A percentile compares a stretch with the other conserved stretches of the same genome.
Evolutionary conservation across 2,888 invertebrate species (phyloP).

Genomic region (Epiperipatus broadwayi): DNA sequence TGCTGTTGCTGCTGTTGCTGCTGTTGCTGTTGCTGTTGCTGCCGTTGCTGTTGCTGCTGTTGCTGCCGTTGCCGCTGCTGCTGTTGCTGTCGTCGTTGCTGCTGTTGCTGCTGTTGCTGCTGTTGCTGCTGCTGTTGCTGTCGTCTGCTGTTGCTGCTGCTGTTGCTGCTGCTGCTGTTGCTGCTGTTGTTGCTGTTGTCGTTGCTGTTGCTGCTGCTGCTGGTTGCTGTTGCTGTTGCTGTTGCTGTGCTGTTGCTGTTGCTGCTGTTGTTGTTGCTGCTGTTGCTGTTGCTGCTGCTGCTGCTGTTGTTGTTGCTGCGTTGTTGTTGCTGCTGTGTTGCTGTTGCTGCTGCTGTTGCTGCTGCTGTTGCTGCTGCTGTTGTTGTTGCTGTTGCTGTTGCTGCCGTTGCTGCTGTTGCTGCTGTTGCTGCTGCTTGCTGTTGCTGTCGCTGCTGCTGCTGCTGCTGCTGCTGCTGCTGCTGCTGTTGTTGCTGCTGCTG

Average conservation of each 20-base stretch:
- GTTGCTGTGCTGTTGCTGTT: no score
- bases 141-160: no score
- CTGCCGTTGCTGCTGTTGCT: background rate
- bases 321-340: no score
- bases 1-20: no score
- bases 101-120: background rate
- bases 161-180: slow-evolving; percentile 11
- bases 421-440: no score
- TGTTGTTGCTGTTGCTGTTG: background rate
- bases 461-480: no score
- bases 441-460: no score
- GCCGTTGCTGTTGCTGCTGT: slow-evolving; percentile 3
- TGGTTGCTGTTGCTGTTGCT: slow-evolving; percentile 13
- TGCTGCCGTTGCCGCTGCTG: no score
- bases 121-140: slow-evolving; percentile 1
- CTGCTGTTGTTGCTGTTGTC: slow-evolving; percentile 12
- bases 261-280: slow-evolving; percentile 10
- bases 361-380: background rate
- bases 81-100: slow-evolving; percentile 8
- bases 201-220: slow-evolving; percentile 13
- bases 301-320: no score
- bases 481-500: no score
- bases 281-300: slow-evolving; percentile 11
- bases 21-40: slow-evolving; percentile 3
- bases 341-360: background rate